phyloP scores from a whole-genome alignment of 1,140 invertebrate species.

The Diuraphis noxia region DNA sequence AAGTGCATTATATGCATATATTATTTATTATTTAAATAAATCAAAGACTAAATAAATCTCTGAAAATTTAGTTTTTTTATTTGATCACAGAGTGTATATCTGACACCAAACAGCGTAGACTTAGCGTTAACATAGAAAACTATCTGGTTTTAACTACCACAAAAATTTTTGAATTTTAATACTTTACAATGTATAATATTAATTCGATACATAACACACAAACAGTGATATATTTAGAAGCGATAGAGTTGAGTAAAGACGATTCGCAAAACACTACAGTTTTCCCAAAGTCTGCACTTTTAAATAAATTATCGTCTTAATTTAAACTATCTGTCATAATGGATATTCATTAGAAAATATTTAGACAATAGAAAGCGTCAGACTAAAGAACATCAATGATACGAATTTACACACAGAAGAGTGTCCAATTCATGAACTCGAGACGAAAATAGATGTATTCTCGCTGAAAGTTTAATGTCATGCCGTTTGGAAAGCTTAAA shows the following conservation, averaged over 20 bases:
- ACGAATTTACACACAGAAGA: neutral
- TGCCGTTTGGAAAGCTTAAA: neutral
- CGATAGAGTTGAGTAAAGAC: neutral
- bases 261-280: neutral
- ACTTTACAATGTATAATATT: no score
- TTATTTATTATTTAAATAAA: neutral
- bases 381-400: neutral
- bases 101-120: neutral
- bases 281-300: neutral
- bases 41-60: neutral
- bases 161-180: neutral
- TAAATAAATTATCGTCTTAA: neutral
- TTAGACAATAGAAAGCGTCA: slow-evolving; percentile 22
- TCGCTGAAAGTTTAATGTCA: slow-evolving; percentile 41
- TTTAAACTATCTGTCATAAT: neutral
- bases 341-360: slow-evolving; percentile 1
- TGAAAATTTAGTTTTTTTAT: neutral
- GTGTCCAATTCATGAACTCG: slow-evolving; percentile 30
- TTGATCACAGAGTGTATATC: neutral
- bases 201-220: neutral
- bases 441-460: slow-evolving; percentile 45
- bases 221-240: neutral
- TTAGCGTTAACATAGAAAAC: neutral
- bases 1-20: neutral
- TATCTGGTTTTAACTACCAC: neutral